Percentiles rank a stretch among this genome's conserved stretches.
Conservation (phyloP, 2,113 vertebrate genomes). For the Copsychus sechellarum region DNA sequence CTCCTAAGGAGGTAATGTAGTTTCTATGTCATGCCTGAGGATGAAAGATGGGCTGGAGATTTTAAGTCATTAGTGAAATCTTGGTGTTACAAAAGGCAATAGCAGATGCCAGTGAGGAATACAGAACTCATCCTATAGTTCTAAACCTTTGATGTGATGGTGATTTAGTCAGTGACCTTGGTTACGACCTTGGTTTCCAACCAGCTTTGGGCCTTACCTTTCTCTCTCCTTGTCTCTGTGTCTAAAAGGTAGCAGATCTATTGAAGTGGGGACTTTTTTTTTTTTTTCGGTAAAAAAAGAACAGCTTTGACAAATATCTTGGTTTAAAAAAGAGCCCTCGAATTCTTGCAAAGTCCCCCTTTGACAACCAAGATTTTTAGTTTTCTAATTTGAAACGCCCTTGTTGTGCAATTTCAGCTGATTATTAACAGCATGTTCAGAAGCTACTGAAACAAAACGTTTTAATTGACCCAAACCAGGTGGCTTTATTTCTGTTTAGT, state of each 20-base stretch:
- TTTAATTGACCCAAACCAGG: constrained; percentile 29
- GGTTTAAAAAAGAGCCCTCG: neutral
- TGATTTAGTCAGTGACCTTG: neutral
- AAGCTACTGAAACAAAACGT: constrained; percentile 47
- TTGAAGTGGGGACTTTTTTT: neutral
- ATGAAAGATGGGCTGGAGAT: neutral
- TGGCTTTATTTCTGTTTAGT: neutral
- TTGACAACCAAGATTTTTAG: neutral
- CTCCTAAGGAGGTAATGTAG: neutral
- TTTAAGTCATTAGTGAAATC: neutral
- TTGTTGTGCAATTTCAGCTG: constrained; percentile 12
- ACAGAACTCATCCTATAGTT: neutral
- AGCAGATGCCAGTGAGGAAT: neutral
- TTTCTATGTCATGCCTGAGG: neutral
- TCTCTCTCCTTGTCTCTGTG: neutral
- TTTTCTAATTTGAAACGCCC: neutral
- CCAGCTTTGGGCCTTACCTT: neutral
- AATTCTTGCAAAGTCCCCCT: neutral
- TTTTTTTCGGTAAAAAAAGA: neutral
- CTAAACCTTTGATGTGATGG: neutral
- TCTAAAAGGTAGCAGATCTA: neutral
- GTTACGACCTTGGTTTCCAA: neutral
- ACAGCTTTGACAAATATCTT: constrained; percentile 1
- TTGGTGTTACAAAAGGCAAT: neutral
- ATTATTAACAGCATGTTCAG: constrained; percentile 31